phyloP scores from a whole-genome alignment of 2,113 vertebrate genomes.

The Neopipo cinnamomea region DNA sequence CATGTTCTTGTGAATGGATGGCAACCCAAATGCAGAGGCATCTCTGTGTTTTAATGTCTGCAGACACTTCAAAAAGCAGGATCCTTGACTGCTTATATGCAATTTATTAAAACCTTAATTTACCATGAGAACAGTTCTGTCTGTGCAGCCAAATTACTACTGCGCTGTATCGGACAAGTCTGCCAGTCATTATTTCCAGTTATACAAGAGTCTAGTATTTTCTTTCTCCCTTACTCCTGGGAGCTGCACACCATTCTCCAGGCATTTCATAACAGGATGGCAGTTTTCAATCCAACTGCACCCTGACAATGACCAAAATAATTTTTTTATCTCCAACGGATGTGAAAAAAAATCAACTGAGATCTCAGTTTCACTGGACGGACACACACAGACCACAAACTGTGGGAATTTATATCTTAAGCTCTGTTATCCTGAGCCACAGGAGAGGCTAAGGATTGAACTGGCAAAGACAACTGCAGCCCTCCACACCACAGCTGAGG shows the following conservation, averaged over 20 bases:
- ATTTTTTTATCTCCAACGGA: not conserved
- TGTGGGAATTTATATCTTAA: not conserved
- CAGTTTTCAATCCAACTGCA: not conserved
- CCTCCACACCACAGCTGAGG: not conserved
- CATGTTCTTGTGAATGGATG: slow-evolving; percentile 46
- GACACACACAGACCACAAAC: not conserved
- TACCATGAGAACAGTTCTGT: not conserved
- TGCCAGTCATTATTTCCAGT: not conserved
- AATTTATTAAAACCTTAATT: not conserved
- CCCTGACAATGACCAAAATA: not conserved
- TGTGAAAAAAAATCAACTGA: not conserved
- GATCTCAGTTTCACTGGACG: not conserved
- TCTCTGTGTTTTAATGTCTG: not conserved
- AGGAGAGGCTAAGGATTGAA: not conserved
- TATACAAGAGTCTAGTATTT: not conserved
- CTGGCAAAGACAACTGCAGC: slow-evolving; percentile 12
- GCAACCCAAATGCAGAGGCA: not conserved
- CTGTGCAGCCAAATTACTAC: not conserved
- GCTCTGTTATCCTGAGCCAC: not conserved
- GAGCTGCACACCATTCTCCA: not conserved
- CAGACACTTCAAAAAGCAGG: not conserved
- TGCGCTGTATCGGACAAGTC: not conserved
- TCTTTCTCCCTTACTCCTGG: not conserved
- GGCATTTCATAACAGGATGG: not conserved
- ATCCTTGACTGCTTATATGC: not conserved